A percentile compares a stretch with the other conserved stretches of the same genome.
Conservation (phyloP, 1,140 invertebrate species). For the Papilio polytes region DNA sequence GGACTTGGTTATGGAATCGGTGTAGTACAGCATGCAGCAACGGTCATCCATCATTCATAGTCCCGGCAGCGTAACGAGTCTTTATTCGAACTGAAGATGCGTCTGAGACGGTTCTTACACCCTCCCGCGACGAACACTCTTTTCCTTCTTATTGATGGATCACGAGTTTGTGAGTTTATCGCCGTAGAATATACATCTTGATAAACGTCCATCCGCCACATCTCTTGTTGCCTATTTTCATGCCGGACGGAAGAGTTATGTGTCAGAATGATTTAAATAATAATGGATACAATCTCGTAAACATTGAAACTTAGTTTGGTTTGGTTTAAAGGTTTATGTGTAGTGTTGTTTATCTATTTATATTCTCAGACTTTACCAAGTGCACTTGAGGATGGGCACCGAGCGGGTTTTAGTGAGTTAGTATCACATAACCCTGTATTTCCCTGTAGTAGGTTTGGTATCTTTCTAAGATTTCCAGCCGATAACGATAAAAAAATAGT, state of each 20-base stretch:
- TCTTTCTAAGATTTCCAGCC: no score
- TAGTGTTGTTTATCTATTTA: not conserved
- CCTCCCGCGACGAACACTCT: slow-evolving; percentile 52
- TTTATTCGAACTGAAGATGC: slow-evolving; percentile 69
- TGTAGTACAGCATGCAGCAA: slow-evolving; percentile 51
- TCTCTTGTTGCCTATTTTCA: slow-evolving; percentile 17
- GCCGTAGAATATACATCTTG: slow-evolving; percentile 63
- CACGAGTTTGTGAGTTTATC: slow-evolving; percentile 73
- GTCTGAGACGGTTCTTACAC: slow-evolving; percentile 67
- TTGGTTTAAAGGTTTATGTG: not conserved
- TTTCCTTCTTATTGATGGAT: slow-evolving; percentile 71
- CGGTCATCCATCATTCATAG: slow-evolving; percentile 76
- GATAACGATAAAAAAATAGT: no score
- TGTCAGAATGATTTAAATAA: slow-evolving; percentile 27
- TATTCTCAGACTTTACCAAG: not conserved
- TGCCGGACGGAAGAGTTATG: slow-evolving; percentile 9
- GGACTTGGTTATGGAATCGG: not conserved
- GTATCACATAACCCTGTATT: no score
- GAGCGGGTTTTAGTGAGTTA: no score
- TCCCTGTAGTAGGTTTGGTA: no score
- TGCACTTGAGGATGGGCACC: no score
- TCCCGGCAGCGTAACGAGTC: slow-evolving; percentile 75
- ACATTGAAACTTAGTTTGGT: not conserved
- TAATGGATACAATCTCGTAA: slow-evolving; percentile 6
- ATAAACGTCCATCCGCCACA: slow-evolving; percentile 53